Evolutionary conservation across 1,140 invertebrate species (phyloP).

Genomic region (Lepidurus couesii): DNA sequence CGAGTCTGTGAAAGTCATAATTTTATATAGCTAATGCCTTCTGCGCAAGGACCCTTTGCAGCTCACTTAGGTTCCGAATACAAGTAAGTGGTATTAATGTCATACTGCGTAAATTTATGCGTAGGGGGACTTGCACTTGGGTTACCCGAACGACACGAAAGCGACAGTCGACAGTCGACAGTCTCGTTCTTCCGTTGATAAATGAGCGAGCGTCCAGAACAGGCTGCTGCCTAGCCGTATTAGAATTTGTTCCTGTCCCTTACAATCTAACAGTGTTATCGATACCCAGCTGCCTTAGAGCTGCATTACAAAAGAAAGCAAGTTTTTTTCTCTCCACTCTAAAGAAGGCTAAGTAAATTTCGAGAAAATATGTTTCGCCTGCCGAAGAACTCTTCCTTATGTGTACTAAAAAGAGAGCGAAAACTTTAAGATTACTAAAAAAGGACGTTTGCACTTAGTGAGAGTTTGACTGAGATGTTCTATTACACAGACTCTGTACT

Average conservation of each 20-base stretch:
- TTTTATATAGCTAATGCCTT: too few relatives aligned
- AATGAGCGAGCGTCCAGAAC: background rate
- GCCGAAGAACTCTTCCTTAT: too few relatives aligned
- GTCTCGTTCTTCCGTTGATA: background rate
- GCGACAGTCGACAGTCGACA: background rate
- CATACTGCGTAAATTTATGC: background rate
- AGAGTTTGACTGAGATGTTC: too few relatives aligned
- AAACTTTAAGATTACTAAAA: too few relatives aligned
- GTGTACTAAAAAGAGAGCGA: too few relatives aligned
- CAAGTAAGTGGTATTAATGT: background rate
- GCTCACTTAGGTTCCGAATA: too few relatives aligned
- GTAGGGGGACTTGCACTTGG: background rate
- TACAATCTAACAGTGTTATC: background rate
- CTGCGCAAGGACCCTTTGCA: too few relatives aligned
- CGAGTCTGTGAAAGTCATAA: too few relatives aligned
- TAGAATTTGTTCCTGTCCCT: constrained; percentile 8
- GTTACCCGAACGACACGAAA: background rate
- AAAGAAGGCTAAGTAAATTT: constrained; percentile 7
- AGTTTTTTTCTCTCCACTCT: background rate
- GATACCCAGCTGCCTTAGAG: background rate
- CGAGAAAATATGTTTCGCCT: too few relatives aligned
- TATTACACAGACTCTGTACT: too few relatives aligned
- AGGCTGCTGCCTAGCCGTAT: constrained; percentile 9
- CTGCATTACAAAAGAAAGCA: constrained; percentile 1
- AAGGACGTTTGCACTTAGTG: too few relatives aligned